Evolutionary conservation across 1,140 invertebrate genomes (phyloP).

Genomic region (Drosophila ohnishii): DNA sequence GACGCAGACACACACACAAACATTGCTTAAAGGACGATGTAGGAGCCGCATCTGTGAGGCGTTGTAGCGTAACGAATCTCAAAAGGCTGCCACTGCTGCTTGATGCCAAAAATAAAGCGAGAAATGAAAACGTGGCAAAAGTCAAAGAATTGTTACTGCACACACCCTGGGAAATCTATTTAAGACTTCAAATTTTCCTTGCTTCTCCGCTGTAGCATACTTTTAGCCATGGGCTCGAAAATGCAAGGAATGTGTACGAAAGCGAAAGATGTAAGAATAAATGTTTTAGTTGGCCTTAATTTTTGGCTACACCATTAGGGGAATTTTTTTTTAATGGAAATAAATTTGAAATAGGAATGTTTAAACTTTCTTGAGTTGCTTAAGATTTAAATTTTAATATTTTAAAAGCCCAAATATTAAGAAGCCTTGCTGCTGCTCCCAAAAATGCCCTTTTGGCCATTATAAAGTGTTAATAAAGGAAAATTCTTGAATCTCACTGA

Average conservation of each 20-base stretch:
- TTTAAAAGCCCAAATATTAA: too few species aligned
- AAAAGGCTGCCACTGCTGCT: conserved; percentile 58
- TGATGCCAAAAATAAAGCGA: conserved; percentile 72
- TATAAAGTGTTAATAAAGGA: background rate
- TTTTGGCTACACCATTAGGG: background rate
- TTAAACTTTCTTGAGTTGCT: too few species aligned
- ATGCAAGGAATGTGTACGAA: background rate
- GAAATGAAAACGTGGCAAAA: conserved; percentile 57
- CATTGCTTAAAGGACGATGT: conserved; percentile 27
- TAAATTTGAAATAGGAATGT: background rate
- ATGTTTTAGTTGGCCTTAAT: background rate
- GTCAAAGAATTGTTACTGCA: conserved; percentile 47
- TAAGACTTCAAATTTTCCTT: conserved; percentile 41
- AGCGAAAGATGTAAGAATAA: background rate
- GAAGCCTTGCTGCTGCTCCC: background rate
- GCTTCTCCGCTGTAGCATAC: conserved; percentile 3
- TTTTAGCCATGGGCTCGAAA: conserved; percentile 4
- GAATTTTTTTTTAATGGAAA: too few species aligned
- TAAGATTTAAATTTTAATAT: background rate
- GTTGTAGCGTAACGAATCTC: conserved; percentile 63
- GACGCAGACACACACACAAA: conserved; percentile 18
- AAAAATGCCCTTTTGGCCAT: background rate
- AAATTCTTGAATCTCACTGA: too few species aligned
- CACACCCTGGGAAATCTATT: conserved; percentile 54
- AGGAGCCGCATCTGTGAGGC: conserved; percentile 47